Conservation (phyloP, 2,888 invertebrate genomes). For the Geophilus truncorum region DNA sequence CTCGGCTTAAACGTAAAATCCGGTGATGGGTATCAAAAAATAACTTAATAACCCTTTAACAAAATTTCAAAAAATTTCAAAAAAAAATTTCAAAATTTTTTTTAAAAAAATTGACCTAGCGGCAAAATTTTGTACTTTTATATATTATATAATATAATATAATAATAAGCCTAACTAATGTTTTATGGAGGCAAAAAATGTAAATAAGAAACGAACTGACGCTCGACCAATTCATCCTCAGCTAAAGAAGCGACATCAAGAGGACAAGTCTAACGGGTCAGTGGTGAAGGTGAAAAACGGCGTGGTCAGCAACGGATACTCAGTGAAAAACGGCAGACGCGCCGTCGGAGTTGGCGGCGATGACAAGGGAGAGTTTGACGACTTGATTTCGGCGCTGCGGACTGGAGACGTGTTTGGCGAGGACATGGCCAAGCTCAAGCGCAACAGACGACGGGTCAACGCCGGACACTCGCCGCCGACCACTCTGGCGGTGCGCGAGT, state of each 20-base stretch:
- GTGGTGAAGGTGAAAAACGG: conserved; percentile 43
- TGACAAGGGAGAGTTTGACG: conserved; percentile 85
- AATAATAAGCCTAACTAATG: no score
- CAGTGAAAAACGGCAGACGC: conserved; percentile 48
- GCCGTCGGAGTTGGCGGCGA: no score
- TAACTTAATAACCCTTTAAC: no score
- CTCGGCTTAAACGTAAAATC: not conserved
- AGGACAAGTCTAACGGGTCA: conserved; percentile 62
- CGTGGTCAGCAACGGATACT: conserved; percentile 41
- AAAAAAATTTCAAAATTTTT: no score
- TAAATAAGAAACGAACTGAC: not conserved
- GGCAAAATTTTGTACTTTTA: not conserved
- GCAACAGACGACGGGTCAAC: conserved; percentile 49
- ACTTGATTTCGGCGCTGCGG: conserved; percentile 85
- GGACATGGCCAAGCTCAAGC: conserved; percentile 86
- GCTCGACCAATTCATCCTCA: conserved; percentile 42
- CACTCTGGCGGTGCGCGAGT: conserved; percentile 33
- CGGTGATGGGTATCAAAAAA: not conserved
- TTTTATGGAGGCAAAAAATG: not conserved
- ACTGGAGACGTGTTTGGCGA: conserved; percentile 95
- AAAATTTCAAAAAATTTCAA: no score
- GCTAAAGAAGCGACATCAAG: conserved; percentile 79
- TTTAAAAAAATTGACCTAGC: not conserved
- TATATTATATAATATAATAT: no score
- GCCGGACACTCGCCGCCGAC: conserved; percentile 34